Evolutionary conservation across 2,888 invertebrate species (phyloP).

Genomic region (Trissolcus japonicus): DNA sequence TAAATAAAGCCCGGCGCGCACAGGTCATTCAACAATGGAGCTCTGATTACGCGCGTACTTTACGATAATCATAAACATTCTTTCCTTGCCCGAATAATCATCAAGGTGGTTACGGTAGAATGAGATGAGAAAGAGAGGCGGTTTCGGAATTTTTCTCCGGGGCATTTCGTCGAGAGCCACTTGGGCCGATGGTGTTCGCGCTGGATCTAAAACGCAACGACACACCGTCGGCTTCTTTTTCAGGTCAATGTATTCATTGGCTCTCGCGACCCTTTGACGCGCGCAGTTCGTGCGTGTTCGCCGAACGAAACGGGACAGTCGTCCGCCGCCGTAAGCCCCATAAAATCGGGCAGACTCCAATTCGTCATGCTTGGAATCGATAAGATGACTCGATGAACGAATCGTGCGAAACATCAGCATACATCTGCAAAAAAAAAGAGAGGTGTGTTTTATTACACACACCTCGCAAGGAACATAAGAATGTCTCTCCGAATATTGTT

Average conservation of each 20-base stretch:
- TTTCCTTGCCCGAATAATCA: conserved; percentile 38
- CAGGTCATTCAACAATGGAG: conserved; percentile 32
- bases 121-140: conserved; percentile 31
- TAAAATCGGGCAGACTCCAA: conserved; percentile 28
- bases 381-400: conserved; percentile 26
- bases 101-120: conserved; percentile 43
- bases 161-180: conserved; percentile 28
- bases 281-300: conserved; percentile 45
- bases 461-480: no score
- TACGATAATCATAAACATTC: conserved; percentile 53
- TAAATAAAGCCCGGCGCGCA: conserved; percentile 29
- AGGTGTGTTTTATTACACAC: no score
- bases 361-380: conserved; percentile 37
- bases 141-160: conserved; percentile 45
- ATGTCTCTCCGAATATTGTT: no score
- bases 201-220: conserved; percentile 43
- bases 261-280: conserved; percentile 63
- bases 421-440: background rate
- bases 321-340: conserved; percentile 13
- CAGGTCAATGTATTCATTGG: conserved; percentile 69
- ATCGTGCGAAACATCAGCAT: conserved; percentile 15
- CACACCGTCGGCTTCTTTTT: conserved; percentile 46
- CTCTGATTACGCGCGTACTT: conserved; percentile 44
- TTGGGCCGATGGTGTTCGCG: conserved; percentile 28
- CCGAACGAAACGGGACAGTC: conserved; percentile 10